phyloP scores from a whole-genome alignment of 1,140 invertebrate genomes.

The Cataglyphis hispanica region DNA sequence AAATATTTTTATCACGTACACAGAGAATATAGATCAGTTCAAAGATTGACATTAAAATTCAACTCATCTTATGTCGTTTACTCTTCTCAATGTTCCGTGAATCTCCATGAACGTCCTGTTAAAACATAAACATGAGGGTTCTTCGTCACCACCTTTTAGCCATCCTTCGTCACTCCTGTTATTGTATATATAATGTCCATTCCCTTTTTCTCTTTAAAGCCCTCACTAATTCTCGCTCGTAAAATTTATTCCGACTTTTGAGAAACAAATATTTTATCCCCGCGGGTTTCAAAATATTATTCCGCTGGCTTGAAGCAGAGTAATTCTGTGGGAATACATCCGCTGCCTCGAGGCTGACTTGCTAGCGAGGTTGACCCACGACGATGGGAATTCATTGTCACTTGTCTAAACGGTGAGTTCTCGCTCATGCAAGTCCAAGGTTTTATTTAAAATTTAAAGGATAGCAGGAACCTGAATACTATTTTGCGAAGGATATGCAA shows the following conservation, averaged over 20 bases:
- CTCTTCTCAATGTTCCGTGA: background rate
- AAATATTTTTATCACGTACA: conserved; percentile 19
- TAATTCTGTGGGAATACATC: conserved; percentile 29
- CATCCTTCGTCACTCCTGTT: background rate
- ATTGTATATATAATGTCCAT: background rate
- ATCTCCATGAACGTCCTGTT: background rate
- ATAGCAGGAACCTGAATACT: background rate
- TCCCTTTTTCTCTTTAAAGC: background rate
- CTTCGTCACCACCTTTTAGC: background rate
- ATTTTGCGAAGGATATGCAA: conserved; percentile 15
- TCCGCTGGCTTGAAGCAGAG: background rate
- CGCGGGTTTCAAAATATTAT: conserved; percentile 33
- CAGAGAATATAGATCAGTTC: background rate
- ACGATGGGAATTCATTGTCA: conserved; percentile 48
- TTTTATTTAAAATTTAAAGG: conserved; percentile 68
- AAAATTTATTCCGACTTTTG: conserved; percentile 49
- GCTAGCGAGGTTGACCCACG: background rate
- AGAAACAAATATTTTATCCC: conserved; percentile 45
- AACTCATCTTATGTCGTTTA: background rate
- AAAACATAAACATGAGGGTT: conserved; percentile 1
- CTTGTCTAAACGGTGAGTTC: background rate
- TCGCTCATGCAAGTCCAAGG: background rate
- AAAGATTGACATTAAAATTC: background rate
- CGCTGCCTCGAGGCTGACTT: background rate
- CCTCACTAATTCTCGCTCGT: background rate